Evolutionary conservation across 2,888 invertebrate species (phyloP).

Genomic region (Caenorhabditis sp.): DNA sequence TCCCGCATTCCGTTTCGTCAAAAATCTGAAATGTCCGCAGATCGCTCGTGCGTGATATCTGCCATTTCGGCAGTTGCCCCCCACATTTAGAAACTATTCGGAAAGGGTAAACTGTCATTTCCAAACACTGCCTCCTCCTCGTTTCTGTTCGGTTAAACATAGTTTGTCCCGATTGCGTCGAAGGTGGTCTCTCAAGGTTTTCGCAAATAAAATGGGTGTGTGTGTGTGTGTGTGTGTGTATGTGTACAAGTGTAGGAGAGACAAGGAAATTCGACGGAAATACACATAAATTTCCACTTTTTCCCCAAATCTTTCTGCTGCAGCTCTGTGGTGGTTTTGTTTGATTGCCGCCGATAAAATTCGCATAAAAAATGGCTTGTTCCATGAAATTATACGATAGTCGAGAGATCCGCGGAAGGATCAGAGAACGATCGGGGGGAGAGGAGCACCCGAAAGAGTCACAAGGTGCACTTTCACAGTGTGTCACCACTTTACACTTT

Average conservation of each 20-base stretch:
- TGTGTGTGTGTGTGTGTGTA: no score
- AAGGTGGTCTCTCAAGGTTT: conserved; percentile 47
- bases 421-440: no score
- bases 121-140: conserved; percentile 1
- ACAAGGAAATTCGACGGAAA: no score
- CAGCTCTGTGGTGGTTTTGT: no score
- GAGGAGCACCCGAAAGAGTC: background rate
- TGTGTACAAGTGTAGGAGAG: conserved; percentile 34
- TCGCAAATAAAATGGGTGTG: conserved; percentile 53
- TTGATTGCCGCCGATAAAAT: no score
- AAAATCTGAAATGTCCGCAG: no score
- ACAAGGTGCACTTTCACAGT: conserved; percentile 1
- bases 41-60: no score
- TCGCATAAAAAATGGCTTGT: background rate
- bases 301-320: no score
- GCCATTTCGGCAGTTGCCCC: no score
- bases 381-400: background rate
- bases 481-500: background rate
- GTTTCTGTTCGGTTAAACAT: conserved; percentile 24
- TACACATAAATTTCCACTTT: conserved; percentile 31
- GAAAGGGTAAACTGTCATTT: conserved; percentile 7
- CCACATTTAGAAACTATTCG: no score
- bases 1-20: background rate
- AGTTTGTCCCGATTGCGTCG: no score
- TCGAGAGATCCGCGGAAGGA: background rate